These are phyloP conservation scores for Latheticus oryzae DNA, from an alignment of 2,888 invertebrate genomes.

Conservation along the genomic window DNA sequence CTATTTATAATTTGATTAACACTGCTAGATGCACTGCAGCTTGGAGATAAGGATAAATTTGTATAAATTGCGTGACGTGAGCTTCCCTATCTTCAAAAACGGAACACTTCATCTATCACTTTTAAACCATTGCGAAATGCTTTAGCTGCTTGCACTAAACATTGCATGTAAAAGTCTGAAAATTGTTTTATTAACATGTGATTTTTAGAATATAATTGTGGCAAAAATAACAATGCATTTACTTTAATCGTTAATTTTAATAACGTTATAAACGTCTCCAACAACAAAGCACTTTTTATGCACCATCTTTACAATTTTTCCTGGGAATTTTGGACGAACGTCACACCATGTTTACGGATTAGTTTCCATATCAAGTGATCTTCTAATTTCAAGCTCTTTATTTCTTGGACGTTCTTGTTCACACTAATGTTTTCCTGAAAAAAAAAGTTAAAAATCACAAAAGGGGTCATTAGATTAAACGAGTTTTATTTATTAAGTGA, in stretches of 20 bases:
- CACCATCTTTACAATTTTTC: slow-evolving; percentile 43
- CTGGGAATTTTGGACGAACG: slow-evolving; percentile 44
- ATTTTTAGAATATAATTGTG: slow-evolving; percentile 45
- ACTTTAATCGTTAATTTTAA: slow-evolving; percentile 24
- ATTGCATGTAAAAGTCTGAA: slow-evolving; percentile 37
- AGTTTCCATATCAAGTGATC: slow-evolving; percentile 46
- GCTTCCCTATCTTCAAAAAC: slow-evolving; percentile 24
- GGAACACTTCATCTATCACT: slow-evolving; percentile 43
- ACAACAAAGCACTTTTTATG: slow-evolving; percentile 49
- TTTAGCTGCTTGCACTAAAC: slow-evolving; percentile 43
- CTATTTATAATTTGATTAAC: slow-evolving; percentile 38
- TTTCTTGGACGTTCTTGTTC: slow-evolving; percentile 24
- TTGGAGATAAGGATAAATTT: slow-evolving; percentile 29
- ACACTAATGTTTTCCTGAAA: slow-evolving; percentile 43
- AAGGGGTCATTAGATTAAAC: too few species aligned
- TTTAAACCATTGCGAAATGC: slow-evolving; percentile 37
- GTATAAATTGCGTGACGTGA: slow-evolving; percentile 27
- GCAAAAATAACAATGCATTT: slow-evolving; percentile 42
- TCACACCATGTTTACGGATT: slow-evolving; percentile 45
- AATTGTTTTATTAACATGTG: slow-evolving; percentile 31
- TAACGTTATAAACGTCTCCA: slow-evolving; percentile 34
- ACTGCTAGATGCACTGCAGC: slow-evolving; percentile 32
- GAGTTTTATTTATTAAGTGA: too few species aligned
- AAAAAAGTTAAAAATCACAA: slow-evolving; percentile 25
- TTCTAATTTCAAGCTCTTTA: slow-evolving; percentile 34